These are phyloP conservation scores for Gymnogyps californianus DNA, from an alignment of 2,113 vertebrate species.

Conservation along the genomic window DNA sequence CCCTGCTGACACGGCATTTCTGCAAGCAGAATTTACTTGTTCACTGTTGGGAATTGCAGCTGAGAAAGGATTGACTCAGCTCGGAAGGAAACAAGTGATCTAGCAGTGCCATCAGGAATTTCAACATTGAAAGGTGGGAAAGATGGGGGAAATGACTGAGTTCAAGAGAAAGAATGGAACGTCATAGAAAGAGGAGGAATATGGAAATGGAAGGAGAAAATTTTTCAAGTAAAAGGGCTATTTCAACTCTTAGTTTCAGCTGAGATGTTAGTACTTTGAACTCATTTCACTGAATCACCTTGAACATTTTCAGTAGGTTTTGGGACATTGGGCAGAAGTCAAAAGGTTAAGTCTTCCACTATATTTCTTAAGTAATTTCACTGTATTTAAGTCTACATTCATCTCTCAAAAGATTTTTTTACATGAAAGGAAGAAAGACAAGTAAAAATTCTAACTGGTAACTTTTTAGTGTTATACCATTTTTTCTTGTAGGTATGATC, in stretches of 20 bases:
- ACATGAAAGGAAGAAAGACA: conserved; percentile 36
- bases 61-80: background rate
- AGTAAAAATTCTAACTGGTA: conserved; percentile 3
- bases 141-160: background rate
- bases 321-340: background rate
- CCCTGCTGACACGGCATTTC: background rate
- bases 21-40: background rate
- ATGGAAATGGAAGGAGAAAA: background rate
- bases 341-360: conserved; percentile 16
- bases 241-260: background rate
- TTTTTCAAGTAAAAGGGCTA: background rate
- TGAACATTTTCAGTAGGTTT: background rate
- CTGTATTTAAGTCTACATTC: conserved; percentile 4
- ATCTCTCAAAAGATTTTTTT: background rate
- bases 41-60: background rate
- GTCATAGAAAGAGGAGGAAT: background rate
- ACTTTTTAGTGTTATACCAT: background rate
- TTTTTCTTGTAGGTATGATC: background rate
- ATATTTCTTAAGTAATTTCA: background rate
- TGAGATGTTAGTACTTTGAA: background rate
- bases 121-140: background rate
- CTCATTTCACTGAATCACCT: background rate
- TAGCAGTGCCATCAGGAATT: background rate
- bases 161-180: background rate
- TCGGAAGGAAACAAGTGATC: background rate